Percentiles rank a stretch among this genome's conserved stretches.
Conservation (phyloP, 2,888 invertebrate genomes). For the Catocala fraxini region DNA sequence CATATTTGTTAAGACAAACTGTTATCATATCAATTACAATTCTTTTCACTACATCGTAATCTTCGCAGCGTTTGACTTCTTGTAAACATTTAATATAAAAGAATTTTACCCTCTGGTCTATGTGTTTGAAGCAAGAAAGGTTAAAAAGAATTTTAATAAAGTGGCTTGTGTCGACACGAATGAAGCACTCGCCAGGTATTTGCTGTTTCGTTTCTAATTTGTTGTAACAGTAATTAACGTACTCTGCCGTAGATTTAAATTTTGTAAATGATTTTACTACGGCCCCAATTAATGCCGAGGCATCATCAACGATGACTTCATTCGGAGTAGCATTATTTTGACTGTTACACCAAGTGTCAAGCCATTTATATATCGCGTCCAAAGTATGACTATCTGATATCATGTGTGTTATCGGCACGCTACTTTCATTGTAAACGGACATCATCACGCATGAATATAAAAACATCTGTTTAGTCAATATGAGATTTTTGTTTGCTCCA, state of each 20-base stretch:
- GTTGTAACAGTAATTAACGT: slow-evolving; percentile 19
- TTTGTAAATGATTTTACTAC: slow-evolving; percentile 22
- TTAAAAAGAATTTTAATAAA: slow-evolving; percentile 3
- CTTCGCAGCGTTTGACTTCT: too few species aligned
- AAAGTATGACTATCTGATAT: slow-evolving; percentile 22
- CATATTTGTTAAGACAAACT: too few species aligned
- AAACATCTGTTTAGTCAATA: slow-evolving; percentile 12
- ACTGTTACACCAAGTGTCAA: slow-evolving; percentile 15
- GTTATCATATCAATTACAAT: too few species aligned
- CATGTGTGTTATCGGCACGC: slow-evolving; percentile 23
- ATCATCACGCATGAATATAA: slow-evolving; percentile 12
- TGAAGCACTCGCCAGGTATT: slow-evolving; percentile 12
- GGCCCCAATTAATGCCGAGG: slow-evolving; percentile 27
- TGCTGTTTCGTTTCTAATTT: slow-evolving; percentile 11
- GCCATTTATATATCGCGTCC: slow-evolving; percentile 24
- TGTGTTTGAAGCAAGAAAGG: too few species aligned
- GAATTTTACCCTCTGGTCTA: too few species aligned
- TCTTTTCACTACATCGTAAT: too few species aligned
- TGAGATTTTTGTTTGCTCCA: slow-evolving; percentile 4
- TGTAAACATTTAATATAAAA: too few species aligned
- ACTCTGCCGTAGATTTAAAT: slow-evolving; percentile 20
- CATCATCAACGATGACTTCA: slow-evolving; percentile 25
- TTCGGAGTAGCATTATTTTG: slow-evolving; percentile 14
- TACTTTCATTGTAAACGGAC: slow-evolving; percentile 7
- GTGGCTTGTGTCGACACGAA: slow-evolving; percentile 17